Conservation (phyloP, 2,888 invertebrate genomes). For the Podotricha telesiphe region DNA sequence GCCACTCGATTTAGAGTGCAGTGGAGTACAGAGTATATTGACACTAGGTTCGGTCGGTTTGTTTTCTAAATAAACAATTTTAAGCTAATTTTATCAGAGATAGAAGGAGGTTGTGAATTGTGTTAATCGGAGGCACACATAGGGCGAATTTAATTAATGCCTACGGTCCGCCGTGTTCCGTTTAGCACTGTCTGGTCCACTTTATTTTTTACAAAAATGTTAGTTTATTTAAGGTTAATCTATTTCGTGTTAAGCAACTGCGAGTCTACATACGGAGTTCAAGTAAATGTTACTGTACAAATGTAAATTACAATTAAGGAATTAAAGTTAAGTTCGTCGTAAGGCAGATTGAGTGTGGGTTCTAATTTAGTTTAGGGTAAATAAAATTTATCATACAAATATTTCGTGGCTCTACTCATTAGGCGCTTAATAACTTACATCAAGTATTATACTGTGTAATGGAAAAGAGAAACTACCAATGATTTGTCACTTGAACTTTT, state of each 20-base stretch:
- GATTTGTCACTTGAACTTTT: no score
- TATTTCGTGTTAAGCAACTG: conserved; percentile 21
- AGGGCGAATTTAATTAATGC: conserved; percentile 36
- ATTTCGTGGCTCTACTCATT: no score
- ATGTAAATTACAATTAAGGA: no score
- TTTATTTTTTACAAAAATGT: conserved; percentile 35
- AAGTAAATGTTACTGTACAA: conserved; percentile 17
- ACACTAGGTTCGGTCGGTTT: no score
- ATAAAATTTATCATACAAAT: no score
- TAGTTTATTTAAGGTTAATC: conserved; percentile 32
- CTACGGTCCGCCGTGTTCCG: conserved; percentile 33
- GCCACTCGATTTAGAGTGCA: no score
- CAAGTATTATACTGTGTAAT: no score
- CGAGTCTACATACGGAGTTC: conserved; percentile 21
- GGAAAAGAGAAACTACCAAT: no score
- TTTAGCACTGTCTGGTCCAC: conserved; percentile 28
- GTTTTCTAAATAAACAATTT: conserved; percentile 7
- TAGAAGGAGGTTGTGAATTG: conserved; percentile 25
- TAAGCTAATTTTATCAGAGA: background rate
- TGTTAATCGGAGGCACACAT: conserved; percentile 25
- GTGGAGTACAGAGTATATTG: no score
- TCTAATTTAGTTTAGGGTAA: background rate
- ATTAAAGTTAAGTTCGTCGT: no score
- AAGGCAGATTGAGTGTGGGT: background rate
- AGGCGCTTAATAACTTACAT: no score